Evolutionary conservation across 1,140 invertebrate genomes (phyloP), one percentile per base, ranked within the genome.

Genomic region (Eulimnadia texana): DNA sequence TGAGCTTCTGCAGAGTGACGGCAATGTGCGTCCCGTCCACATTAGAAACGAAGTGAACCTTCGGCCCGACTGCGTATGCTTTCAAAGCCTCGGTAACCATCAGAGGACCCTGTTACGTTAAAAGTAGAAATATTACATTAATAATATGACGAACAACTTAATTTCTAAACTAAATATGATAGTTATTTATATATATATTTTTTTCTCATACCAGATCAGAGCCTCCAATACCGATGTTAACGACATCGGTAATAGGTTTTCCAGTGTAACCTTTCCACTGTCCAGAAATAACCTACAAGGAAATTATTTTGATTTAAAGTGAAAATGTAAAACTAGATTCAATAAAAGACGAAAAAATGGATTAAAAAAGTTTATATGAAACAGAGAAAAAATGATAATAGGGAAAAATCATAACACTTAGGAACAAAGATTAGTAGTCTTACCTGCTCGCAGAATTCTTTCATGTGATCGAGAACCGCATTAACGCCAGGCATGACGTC

Each of bases 161-260:
- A 54, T 29, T 20, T 3, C 52, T 47, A 60, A 27, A 27, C 9
- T 24, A 3, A 33, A 62, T 33, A 54, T 50, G 53, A 53, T 3
- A 51, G 13, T 53, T 51, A 52, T 24, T 58, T 25, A 22, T 16
- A 3, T 42, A 59, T 27, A 28, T 58, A n/a, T n/a, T n/a, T n/a
- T 27, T 20, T 59, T 57, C 19, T 54, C 16, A 10, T 75, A 86
- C 85, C 69, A 99, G 77, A 80, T 99, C 97, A 3, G 96, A 99
- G 25, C 97, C 97, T 58, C 97, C 97, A 70, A 99, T 99, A 57
- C 97, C 97, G 78, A 99, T 99, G 73, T 99, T 99, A 25, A 99
- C 88, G 54, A 99, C 90, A 80, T 99, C 95, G 62, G 90, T 94
- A 53, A 99, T 98, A 61, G 84, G 72, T 75, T 98, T 93, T 10